A percentile compares a stretch with the other conserved stretches of the same genome.
Evolutionary conservation across 2,113 vertebrate genomes (phyloP).

Genomic region (Platichthys stellatus): DNA sequence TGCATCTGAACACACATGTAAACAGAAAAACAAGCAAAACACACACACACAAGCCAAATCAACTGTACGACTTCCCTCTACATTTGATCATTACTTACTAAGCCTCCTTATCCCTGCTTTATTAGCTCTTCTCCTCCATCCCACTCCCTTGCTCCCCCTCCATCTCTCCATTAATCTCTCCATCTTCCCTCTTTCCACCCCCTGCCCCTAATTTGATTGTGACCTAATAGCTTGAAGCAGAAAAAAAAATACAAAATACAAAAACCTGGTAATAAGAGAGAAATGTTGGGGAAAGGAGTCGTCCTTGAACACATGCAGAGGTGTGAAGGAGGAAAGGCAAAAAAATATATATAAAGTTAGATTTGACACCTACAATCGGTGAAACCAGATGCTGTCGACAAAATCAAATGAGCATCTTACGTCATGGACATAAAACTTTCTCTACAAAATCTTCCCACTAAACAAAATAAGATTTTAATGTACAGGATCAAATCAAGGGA

Average conservation of each 20-base stretch:
- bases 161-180: constrained; percentile 38
- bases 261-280: too few relatives aligned
- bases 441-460: too few relatives aligned
- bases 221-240: background rate
- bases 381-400: too few relatives aligned
- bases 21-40: constrained; percentile 1
- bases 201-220: background rate
- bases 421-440: too few relatives aligned
- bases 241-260: background rate
- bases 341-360: too few relatives aligned
- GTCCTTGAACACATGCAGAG: too few relatives aligned
- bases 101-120: constrained; percentile 57
- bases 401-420: too few relatives aligned
- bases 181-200: background rate
- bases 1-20: constrained; percentile 34
- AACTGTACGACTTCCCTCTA: constrained; percentile 48
- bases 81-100: constrained; percentile 62
- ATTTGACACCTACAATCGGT: too few relatives aligned
- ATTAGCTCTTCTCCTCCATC: constrained; percentile 51
- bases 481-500: too few relatives aligned
- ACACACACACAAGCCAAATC: constrained; percentile 34
- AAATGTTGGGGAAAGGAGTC: too few relatives aligned
- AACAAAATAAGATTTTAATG: too few relatives aligned
- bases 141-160: constrained; percentile 16
- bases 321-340: too few relatives aligned